phyloP scores from a whole-genome alignment of 2,888 invertebrate species.

The Strigamia transsilvanica region DNA sequence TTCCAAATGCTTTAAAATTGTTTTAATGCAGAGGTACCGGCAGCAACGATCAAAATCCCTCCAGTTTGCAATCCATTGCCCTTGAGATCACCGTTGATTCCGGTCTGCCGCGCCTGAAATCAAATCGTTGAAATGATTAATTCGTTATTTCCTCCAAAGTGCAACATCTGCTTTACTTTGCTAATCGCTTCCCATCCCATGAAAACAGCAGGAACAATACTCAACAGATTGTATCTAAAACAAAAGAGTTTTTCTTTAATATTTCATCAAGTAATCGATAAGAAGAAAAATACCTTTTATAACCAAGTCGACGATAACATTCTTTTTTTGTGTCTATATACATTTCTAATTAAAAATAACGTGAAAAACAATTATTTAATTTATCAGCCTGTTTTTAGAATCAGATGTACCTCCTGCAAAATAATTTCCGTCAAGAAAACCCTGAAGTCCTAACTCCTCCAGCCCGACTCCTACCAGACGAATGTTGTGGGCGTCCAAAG shows the following conservation, averaged over 20 bases:
- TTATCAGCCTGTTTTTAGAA: background rate
- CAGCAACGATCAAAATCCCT: conserved; percentile 70
- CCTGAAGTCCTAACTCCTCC: conserved; percentile 72
- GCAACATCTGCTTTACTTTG: conserved; percentile 64
- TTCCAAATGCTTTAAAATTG: background rate
- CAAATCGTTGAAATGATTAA: background rate
- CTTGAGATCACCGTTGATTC: conserved; percentile 69
- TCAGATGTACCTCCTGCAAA: conserved; percentile 71
- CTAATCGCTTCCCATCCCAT: conserved; percentile 69
- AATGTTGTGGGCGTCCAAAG: conserved; percentile 70
- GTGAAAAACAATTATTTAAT: background rate
- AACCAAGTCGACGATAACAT: conserved; percentile 70
- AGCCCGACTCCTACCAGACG: conserved; percentile 72
- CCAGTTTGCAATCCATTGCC: conserved; percentile 74
- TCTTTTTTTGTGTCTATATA: conserved; percentile 70
- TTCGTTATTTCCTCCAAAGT: background rate
- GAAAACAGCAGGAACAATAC: conserved; percentile 69
- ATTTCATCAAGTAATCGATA: background rate
- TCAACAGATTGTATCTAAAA: conserved; percentile 65
- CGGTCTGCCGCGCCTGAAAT: conserved; percentile 62
- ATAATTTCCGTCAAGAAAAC: conserved; percentile 71
- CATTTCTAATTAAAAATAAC: conserved; percentile 67
- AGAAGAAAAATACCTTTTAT: conserved; percentile 67
- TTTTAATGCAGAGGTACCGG: conserved; percentile 57
- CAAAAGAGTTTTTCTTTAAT: background rate